Percentiles rank a stretch among this genome's conserved stretches.
These are phyloP conservation scores for Anomalospiza imberbis DNA, from an alignment of 2,797 vertebrate species.

Conservation along the genomic window DNA sequence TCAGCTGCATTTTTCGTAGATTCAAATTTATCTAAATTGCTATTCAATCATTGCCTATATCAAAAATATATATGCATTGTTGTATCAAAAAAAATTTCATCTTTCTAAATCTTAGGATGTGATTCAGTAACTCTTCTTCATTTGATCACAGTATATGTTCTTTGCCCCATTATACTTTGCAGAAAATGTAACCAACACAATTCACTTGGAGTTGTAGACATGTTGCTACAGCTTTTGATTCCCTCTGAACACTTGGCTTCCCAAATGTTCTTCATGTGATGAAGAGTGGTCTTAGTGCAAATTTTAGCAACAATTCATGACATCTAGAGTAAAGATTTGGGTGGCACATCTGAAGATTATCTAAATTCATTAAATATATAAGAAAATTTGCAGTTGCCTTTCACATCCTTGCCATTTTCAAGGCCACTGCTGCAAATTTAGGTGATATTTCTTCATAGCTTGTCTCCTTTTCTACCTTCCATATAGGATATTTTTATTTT, in stretches of 20 bases:
- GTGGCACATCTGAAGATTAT: background rate
- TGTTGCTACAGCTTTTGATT: background rate
- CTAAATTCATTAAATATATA: background rate
- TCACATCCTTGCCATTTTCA: background rate
- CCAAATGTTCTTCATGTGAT: background rate
- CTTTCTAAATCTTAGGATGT: background rate
- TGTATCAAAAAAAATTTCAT: background rate
- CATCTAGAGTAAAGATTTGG: background rate
- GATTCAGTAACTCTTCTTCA: background rate
- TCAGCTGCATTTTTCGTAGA: background rate
- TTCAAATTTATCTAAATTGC: background rate
- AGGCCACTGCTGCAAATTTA: background rate
- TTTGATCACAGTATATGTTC: background rate
- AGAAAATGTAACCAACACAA: background rate
- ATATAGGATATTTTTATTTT: background rate
- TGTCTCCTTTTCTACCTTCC: background rate
- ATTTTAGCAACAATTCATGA: background rate
- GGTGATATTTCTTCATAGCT: background rate
- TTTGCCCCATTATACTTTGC: background rate
- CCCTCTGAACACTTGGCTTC: fast-evolving
- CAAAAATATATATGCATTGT: background rate
- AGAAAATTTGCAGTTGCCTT: background rate
- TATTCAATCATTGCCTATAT: background rate
- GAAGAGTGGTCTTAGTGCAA: background rate
- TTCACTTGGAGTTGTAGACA: background rate